Conservation (phyloP, 1,140 invertebrate genomes). For the Trichonephila clavata region DNA sequence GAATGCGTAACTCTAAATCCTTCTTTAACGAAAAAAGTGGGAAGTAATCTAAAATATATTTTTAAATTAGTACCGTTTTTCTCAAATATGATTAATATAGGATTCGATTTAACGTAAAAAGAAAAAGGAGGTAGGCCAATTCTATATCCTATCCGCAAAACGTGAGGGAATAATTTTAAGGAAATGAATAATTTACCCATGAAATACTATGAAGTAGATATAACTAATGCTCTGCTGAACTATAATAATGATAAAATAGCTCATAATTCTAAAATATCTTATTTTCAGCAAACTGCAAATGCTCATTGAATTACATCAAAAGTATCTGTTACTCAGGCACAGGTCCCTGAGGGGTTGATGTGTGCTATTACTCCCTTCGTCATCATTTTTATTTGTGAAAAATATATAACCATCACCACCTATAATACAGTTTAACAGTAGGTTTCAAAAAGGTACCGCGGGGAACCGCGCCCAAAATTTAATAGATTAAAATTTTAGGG, state of each 20-base stretch:
- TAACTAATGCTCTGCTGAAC: no score
- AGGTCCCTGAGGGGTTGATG: not conserved
- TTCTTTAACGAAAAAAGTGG: no score
- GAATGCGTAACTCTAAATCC: no score
- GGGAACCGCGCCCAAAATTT: conserved; percentile 68
- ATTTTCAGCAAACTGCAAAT: not conserved
- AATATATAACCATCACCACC: conserved; percentile 34
- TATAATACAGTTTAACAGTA: conserved; percentile 18
- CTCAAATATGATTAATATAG: no score
- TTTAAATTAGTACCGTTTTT: no score
- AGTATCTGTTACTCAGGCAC: not conserved
- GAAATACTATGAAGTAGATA: no score
- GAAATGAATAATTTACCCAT: no score
- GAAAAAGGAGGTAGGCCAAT: no score
- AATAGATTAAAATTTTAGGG: conserved; percentile 73
- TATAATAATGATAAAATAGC: not conserved
- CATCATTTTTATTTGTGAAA: conserved; percentile 24
- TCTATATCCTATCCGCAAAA: no score
- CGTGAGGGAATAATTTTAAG: no score
- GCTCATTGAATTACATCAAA: not conserved
- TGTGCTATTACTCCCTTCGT: not conserved
- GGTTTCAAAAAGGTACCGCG: not conserved
- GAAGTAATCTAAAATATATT: no score
- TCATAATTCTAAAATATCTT: not conserved
- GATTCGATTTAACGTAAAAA: no score